These are phyloP conservation scores for Sebastes itinus DNA, from an alignment of 2,797 vertebrate genomes.

Conservation along the genomic window DNA sequence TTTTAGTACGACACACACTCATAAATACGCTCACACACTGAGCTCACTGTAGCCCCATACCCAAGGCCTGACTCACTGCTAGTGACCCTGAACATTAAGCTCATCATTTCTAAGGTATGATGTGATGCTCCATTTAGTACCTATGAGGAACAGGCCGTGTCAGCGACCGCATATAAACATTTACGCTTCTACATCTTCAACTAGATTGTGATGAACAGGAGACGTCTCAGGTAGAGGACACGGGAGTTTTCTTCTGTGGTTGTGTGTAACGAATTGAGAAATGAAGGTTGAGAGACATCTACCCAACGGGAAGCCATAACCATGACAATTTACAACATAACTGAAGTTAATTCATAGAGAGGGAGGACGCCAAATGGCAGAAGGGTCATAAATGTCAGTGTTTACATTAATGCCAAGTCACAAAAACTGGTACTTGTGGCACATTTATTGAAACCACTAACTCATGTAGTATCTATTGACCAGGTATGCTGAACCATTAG, in stretches of 20 bases:
- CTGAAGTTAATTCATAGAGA: not conserved
- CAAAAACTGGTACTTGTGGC: not conserved
- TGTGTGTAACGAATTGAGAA: not conserved
- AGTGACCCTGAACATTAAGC: slow-evolving; percentile 46
- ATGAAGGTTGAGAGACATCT: not conserved
- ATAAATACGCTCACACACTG: slow-evolving; percentile 42
- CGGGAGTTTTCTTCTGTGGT: not conserved
- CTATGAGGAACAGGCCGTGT: slow-evolving; percentile 47
- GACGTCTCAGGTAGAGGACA: not conserved
- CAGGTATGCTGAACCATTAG: not conserved
- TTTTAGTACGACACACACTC: slow-evolving; percentile 40
- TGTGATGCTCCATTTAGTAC: slow-evolving; percentile 54
- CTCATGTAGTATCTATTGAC: not conserved
- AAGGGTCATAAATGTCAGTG: not conserved
- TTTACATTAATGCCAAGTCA: not conserved
- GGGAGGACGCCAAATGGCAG: not conserved
- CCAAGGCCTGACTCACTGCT: slow-evolving; percentile 53
- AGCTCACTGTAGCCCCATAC: slow-evolving; percentile 48
- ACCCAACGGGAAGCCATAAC: not conserved
- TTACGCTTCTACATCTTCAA: slow-evolving; percentile 3
- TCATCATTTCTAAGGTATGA: slow-evolving; percentile 67
- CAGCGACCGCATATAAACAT: slow-evolving; percentile 51
- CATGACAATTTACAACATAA: not conserved
- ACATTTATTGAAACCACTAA: not conserved
- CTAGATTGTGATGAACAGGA: slow-evolving; percentile 3